A percentile compares a stretch with the other conserved stretches of the same genome.
Evolutionary conservation across 2,797 vertebrate genomes (phyloP).

Genomic region (Eulemur coronatus): DNA sequence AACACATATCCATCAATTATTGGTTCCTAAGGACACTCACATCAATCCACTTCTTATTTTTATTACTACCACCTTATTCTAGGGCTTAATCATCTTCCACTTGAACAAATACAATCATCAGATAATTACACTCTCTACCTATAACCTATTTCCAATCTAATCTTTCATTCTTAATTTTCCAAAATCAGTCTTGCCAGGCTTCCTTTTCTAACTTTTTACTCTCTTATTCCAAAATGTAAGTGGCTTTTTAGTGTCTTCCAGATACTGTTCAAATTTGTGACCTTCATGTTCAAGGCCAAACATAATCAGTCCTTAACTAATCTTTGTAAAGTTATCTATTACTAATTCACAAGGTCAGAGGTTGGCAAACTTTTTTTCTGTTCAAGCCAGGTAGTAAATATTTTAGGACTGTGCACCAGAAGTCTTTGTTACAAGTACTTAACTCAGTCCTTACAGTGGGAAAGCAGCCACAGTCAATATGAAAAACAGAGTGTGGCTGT

Average conservation of each 20-base stretch:
- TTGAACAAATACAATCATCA: not conserved
- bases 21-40: not conserved
- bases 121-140: conserved; percentile 32
- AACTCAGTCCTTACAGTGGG: not conserved
- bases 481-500: not conserved
- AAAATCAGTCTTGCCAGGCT: not conserved
- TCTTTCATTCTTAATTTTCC: conserved; percentile 36
- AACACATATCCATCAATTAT: not conserved
- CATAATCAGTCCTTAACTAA: not conserved
- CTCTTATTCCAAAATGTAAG: not conserved
- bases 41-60: conserved; percentile 7
- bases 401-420: not conserved
- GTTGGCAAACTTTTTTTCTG: not conserved
- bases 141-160: not conserved
- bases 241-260: not conserved
- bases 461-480: not conserved
- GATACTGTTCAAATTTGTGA: not conserved
- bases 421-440: not conserved
- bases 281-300: not conserved
- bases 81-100: not conserved
- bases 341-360: not conserved
- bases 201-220: conserved; percentile 8
- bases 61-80: not conserved
- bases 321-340: not conserved
- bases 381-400: not conserved